Evolutionary conservation across 1,140 invertebrate species (phyloP), one percentile per base, ranked within the genome.

Genomic region (Drosophila nigromelanica): DNA sequence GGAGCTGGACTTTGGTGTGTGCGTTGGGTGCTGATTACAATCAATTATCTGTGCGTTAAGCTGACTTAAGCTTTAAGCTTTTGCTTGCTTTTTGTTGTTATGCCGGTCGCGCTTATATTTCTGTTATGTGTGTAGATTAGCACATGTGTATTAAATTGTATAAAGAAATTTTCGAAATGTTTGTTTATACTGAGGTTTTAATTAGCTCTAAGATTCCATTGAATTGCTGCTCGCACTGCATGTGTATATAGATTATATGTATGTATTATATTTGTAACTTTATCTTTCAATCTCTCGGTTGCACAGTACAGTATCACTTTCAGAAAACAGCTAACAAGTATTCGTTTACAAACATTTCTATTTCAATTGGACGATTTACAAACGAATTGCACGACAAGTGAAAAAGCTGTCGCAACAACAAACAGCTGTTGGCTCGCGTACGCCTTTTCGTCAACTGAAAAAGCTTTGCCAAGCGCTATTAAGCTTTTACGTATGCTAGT

Each of bases 381-480:
- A 55, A 39, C 11, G 40, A 67, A 50, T 21, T 54, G 18, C 59
- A n/a, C 10, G 52, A 59, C 35, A 54, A 47, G 24, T 7, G 8
- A 43, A 50, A 67, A 73, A 55, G 55, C 39, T 69, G 50, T 30
- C 14, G 14, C 27, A 24, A 52, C 30, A 52, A 48, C 3, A 3
- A 21, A 33, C 39, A 73, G 51, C 71, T 56, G 68, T 72, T 66
- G 39, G 18, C 61, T 59, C 61, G 50, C 67, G 54, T 39, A 48
- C 21, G 33, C 10, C 42, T 54, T 37, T 72, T 72, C 54, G 60
- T 48, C 45, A 66, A 69, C 68, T 64, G 30, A 72, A 71, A 70
- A 71, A 70, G 73, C 47, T 75, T 64, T 15, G 15, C n/a, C 35
- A 18, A 54, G 50, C 39, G 50, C 35, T 15, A 5, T 8, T 35